Percentiles rank a stretch among this genome's conserved stretches.
These are phyloP conservation scores for Tachypleus tridentatus DNA, from an alignment of 1,140 invertebrate species.

Conservation along the genomic window DNA sequence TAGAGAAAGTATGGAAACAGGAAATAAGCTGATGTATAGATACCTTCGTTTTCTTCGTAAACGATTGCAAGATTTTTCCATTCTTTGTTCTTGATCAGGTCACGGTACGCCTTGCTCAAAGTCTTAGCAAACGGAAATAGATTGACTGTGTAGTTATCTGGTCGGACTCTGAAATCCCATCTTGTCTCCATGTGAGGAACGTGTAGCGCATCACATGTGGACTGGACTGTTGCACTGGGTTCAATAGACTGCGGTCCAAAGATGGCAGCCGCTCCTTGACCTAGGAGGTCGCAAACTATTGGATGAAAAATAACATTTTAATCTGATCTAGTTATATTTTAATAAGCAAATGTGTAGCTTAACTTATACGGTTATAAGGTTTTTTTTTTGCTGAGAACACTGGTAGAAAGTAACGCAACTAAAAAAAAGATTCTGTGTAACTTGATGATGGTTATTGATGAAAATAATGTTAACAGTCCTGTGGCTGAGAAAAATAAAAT, in stretches of 20 bases:
- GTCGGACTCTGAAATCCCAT: slow-evolving; percentile 72
- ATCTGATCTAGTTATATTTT: too few relatives aligned
- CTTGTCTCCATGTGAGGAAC: slow-evolving; percentile 87
- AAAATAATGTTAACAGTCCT: too few relatives aligned
- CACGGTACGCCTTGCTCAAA: slow-evolving; percentile 79
- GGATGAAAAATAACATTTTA: too few relatives aligned
- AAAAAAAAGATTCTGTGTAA: too few relatives aligned
- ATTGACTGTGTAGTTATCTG: slow-evolving; percentile 82
- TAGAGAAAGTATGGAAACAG: too few relatives aligned
- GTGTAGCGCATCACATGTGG: slow-evolving; percentile 93
- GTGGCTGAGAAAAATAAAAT: too few relatives aligned
- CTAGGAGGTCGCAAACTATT: slow-evolving; percentile 72
- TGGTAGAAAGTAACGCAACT: too few relatives aligned
- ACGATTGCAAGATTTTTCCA: slow-evolving; percentile 92
- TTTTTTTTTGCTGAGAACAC: too few relatives aligned
- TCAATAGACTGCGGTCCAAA: slow-evolving; percentile 85
- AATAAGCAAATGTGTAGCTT: too few relatives aligned
- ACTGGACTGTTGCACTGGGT: slow-evolving; percentile 83
- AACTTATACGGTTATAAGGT: too few relatives aligned
- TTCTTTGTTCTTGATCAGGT: slow-evolving; percentile 72
- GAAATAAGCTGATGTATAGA: slow-evolving; percentile 1
- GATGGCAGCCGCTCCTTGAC: slow-evolving; percentile 77
- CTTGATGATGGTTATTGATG: too few relatives aligned
- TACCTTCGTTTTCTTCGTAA: slow-evolving; percentile 85
- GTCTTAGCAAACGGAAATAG: slow-evolving; percentile 83